phyloP scores from a whole-genome alignment of 2,113 vertebrate genomes.

The Periophthalmus modestus region DNA sequence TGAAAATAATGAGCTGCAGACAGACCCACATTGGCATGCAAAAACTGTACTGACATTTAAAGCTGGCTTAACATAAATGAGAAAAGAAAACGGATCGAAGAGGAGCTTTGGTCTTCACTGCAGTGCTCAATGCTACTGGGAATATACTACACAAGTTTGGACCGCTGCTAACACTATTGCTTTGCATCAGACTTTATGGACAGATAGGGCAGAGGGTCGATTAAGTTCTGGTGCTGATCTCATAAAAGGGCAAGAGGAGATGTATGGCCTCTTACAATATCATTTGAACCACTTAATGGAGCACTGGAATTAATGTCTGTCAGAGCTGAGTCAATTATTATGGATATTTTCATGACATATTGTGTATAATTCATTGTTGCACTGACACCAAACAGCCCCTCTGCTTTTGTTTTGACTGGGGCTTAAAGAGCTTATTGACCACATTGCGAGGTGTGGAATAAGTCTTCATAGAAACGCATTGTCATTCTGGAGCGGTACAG shows the following conservation, averaged over 20 bases:
- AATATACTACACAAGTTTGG: constrained; percentile 64
- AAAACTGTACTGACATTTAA: constrained; percentile 75
- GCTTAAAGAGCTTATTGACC: constrained; percentile 59
- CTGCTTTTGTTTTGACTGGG: constrained; percentile 65
- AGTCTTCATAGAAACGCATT: constrained; percentile 56
- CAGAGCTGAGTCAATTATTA: constrained; percentile 72
- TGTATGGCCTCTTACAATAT: constrained; percentile 78
- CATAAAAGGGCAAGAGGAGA: constrained; percentile 77
- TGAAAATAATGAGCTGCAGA: constrained; percentile 72
- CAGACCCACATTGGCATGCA: constrained; percentile 68
- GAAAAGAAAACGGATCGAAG: constrained; percentile 63
- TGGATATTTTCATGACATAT: constrained; percentile 77
- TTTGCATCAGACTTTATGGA: constrained; percentile 62
- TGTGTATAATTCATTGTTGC: constrained; percentile 68
- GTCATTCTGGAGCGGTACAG: constrained; percentile 38
- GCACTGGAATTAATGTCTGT: constrained; percentile 75
- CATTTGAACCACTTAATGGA: constrained; percentile 78
- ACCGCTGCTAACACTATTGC: constrained; percentile 68
- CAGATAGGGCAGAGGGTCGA: constrained; percentile 71
- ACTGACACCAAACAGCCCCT: constrained; percentile 52
- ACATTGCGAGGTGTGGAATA: constrained; percentile 41
- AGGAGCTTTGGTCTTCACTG: constrained; percentile 39
- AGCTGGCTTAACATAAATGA: constrained; percentile 70
- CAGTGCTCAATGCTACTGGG: constrained; percentile 45
- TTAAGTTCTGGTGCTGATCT: constrained; percentile 75